phyloP scores from a whole-genome alignment of 2,888 invertebrate species.

The Pheosia gnoma region DNA sequence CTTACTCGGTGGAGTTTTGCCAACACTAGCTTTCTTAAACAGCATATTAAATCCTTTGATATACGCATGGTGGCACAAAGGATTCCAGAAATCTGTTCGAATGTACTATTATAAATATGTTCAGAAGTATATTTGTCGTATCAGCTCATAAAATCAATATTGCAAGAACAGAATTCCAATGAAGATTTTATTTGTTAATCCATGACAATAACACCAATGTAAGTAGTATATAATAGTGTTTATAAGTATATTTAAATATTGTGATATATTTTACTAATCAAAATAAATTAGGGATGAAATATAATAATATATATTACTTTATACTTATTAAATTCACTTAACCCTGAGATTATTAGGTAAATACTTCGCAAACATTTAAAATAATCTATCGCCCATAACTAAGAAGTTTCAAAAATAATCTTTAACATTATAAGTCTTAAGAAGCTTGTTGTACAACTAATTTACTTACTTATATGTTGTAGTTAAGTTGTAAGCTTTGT shows the following conservation, averaged over 20 bases:
- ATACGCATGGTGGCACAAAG: slow-evolving; percentile 89
- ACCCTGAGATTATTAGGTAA: no score
- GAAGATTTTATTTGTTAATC: neutral
- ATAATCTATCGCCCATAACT: no score
- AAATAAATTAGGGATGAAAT: neutral
- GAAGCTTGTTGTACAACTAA: neutral
- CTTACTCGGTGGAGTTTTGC: slow-evolving; percentile 84
- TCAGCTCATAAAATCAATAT: slow-evolving; percentile 5
- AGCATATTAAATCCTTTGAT: slow-evolving; percentile 86
- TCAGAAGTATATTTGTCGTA: slow-evolving; percentile 38
- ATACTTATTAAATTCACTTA: no score
- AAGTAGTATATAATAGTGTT: neutral
- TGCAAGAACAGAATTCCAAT: neutral
- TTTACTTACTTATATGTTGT: neutral
- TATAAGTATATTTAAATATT: neutral
- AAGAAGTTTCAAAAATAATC: neutral
- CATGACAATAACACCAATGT: slow-evolving; percentile 21
- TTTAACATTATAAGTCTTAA: neutral
- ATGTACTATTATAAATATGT: slow-evolving; percentile 56
- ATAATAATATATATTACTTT: neutral
- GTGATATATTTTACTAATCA: neutral
- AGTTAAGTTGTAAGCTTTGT: neutral
- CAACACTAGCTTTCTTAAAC: slow-evolving; percentile 85
- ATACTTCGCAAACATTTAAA: no score
- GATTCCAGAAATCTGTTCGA: slow-evolving; percentile 81